Percentiles rank a stretch among this genome's conserved stretches.
phyloP scores from a whole-genome alignment of 2,113 vertebrate species.

The Xenopus tropicalis region UCB_Xtro_10.0 CM004446.2:133574501-133575000 shows the following conservation, averaged over 20 bases:
- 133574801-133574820: slow-evolving; percentile 49
- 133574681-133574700: slow-evolving; percentile 45
- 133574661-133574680: too few species aligned
- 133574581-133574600: too few species aligned
- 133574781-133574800: slow-evolving; percentile 29
- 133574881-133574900: slow-evolving; percentile 65
- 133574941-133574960: slow-evolving; percentile 13
- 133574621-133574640: too few species aligned
- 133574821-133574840: slow-evolving; percentile 53
- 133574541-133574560: too few species aligned
- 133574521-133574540: too few species aligned
- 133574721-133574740: slow-evolving; percentile 13
- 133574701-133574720: not conserved
- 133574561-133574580: too few species aligned
- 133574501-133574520: too few species aligned
- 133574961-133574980: not conserved
- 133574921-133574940: slow-evolving; percentile 8
- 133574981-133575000: not conserved
- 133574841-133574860: slow-evolving; percentile 54
- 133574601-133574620: too few species aligned
- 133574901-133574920: slow-evolving; percentile 62
- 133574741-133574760: slow-evolving; percentile 38
- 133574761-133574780: slow-evolving; percentile 36
- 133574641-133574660: too few species aligned
- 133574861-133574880: slow-evolving; percentile 50